Evolutionary conservation across 2,113 vertebrate species (phyloP).

Genomic region (Progne subis): DNA sequence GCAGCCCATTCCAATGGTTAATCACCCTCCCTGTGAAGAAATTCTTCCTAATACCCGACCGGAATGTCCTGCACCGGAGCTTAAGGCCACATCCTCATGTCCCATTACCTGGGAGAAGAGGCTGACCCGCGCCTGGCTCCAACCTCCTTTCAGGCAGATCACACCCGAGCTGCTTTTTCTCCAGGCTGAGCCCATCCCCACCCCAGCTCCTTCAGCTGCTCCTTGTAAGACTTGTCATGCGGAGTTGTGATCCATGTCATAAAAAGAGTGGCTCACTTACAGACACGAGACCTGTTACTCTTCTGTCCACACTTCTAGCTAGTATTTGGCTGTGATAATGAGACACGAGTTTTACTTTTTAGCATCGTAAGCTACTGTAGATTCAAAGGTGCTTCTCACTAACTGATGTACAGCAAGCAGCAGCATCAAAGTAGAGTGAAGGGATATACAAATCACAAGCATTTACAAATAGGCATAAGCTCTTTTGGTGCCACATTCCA

Average conservation of each 20-base stretch:
- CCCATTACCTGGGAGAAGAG: not conserved
- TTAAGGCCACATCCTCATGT: accelerated
- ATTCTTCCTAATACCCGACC: no score
- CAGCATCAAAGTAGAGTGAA: accelerated
- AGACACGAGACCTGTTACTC: not conserved
- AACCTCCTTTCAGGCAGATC: not conserved
- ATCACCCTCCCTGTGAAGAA: not conserved
- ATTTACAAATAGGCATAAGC: accelerated
- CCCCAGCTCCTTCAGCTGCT: not conserved
- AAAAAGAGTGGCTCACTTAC: not conserved
- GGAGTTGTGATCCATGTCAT: not conserved
- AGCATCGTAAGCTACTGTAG: accelerated
- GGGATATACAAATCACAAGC: accelerated
- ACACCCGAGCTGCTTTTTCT: not conserved
- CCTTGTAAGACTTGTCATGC: no score
- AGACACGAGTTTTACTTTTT: accelerated
- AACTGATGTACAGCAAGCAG: not conserved
- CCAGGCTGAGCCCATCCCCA: not conserved
- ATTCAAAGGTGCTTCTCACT: accelerated
- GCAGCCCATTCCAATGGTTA: not conserved
- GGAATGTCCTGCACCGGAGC: no score
- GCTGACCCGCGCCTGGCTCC: accelerated
- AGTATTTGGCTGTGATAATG: not conserved
- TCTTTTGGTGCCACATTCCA: not conserved
- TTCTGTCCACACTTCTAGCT: not conserved